phyloP scores from a whole-genome alignment of 2,113 vertebrate species.

The Hemibagrus wyckioides region DNA sequence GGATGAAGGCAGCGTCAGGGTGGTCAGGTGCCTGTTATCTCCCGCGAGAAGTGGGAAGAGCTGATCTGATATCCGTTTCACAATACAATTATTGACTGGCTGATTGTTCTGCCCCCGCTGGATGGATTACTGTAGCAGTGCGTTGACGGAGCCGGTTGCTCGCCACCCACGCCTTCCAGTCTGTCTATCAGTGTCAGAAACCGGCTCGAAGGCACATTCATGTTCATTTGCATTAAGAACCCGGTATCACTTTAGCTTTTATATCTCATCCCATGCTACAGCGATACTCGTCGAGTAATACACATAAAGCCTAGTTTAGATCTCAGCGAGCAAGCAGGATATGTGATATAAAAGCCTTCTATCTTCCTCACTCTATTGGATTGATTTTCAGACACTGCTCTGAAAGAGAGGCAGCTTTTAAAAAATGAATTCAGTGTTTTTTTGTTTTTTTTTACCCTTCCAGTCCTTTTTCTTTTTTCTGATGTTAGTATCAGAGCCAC shows the following conservation, averaged over 20 bases:
- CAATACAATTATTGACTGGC: slow-evolving; percentile 51
- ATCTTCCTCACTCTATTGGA: neutral
- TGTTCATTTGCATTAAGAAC: neutral
- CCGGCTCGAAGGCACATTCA: neutral
- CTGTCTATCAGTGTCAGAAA: slow-evolving; percentile 28
- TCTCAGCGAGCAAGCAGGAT: neutral
- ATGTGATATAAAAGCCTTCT: neutral
- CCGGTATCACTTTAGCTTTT: neutral
- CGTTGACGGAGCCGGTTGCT: slow-evolving; percentile 18
- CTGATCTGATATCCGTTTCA: slow-evolving; percentile 45
- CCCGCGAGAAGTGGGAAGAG: slow-evolving; percentile 35
- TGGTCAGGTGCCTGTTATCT: slow-evolving; percentile 49
- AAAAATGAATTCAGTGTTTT: neutral
- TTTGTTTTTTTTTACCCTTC: neutral
- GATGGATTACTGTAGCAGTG: slow-evolving; percentile 31
- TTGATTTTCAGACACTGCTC: neutral
- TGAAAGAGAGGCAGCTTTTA: neutral
- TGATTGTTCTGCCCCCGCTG: slow-evolving; percentile 40
- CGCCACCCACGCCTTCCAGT: slow-evolving; percentile 37
- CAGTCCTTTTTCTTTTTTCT: neutral
- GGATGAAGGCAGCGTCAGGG: neutral
- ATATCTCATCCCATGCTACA: neutral
- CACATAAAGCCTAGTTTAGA: neutral
- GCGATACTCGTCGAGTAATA: neutral
- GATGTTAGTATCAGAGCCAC: neutral